Evolutionary conservation across 2,113 vertebrate species (phyloP).

Genomic region (Malurus cyaneus): DNA sequence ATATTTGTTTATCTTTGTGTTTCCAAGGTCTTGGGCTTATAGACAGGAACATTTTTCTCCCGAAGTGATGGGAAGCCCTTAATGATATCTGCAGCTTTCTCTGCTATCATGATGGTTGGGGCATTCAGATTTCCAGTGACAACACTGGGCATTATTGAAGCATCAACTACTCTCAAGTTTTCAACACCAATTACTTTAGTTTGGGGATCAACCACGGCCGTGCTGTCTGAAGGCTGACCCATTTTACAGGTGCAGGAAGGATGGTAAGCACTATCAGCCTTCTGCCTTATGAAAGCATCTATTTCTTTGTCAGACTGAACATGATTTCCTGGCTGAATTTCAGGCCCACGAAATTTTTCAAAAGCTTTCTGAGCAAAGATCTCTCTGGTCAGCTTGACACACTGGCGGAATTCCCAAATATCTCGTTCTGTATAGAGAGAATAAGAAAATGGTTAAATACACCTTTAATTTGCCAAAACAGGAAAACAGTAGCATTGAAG

Average conservation of each 20-base stretch:
- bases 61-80: constrained; percentile 79
- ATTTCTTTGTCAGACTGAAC: constrained; percentile 87
- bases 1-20: constrained; percentile 77
- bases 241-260: constrained; percentile 97
- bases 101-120: constrained; percentile 95
- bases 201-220: constrained; percentile 85
- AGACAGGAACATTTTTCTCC: constrained; percentile 82
- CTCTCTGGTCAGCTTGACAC: constrained; percentile 87
- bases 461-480: background rate
- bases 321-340: constrained; percentile 83
- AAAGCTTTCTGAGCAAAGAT: constrained; percentile 94
- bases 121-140: constrained; percentile 94
- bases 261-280: constrained; percentile 93
- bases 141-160: constrained; percentile 96
- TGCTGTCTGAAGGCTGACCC: constrained; percentile 81
- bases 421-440: constrained; percentile 81
- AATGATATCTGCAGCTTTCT: constrained; percentile 92
- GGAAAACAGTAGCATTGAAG: background rate
- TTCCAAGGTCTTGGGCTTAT: constrained; percentile 79
- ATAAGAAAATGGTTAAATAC: background rate
- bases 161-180: constrained; percentile 88
- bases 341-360: constrained; percentile 84
- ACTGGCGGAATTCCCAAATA: constrained; percentile 85
- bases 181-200: constrained; percentile 86
- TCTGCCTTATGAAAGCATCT: constrained; percentile 88